These are phyloP conservation scores for Napeogenes sylphis DNA, from an alignment of 2,888 invertebrate genomes.

Conservation along the genomic window DNA sequence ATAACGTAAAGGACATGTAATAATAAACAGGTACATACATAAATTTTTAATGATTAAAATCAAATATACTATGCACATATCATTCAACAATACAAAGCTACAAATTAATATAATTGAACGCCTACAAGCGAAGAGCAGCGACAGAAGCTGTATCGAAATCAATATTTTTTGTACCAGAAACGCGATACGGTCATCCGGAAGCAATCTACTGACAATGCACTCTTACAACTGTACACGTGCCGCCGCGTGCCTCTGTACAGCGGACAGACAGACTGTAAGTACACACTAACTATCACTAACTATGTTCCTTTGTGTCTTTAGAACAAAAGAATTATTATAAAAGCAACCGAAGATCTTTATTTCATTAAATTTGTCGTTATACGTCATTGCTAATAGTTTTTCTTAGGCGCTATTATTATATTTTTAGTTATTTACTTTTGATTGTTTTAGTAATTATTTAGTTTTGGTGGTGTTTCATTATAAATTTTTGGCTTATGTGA, in stretches of 20 bases:
- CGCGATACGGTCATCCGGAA: constrained; percentile 40
- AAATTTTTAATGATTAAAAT: too few relatives aligned
- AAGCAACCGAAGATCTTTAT: background rate
- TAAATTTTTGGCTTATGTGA: too few relatives aligned
- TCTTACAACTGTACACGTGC: constrained; percentile 33
- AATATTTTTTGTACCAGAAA: constrained; percentile 33
- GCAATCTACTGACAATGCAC: constrained; percentile 35
- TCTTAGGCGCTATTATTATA: too few relatives aligned
- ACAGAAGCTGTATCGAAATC: constrained; percentile 27
- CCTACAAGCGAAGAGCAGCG: too few relatives aligned
- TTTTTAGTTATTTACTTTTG: too few relatives aligned
- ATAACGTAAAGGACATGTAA: too few relatives aligned
- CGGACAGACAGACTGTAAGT: background rate
- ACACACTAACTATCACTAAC: constrained; percentile 9
- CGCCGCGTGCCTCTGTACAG: constrained; percentile 25
- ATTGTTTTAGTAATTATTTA: too few relatives aligned
- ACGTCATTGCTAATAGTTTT: too few relatives aligned
- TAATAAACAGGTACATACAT: too few relatives aligned
- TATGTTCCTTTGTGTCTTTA: background rate
- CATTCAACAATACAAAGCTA: constrained; percentile 1
- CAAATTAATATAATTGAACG: too few relatives aligned
- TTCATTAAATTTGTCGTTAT: too few relatives aligned
- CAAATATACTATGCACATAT: constrained; percentile 4
- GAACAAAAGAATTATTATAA: background rate
- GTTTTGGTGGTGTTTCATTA: too few relatives aligned